A percentile compares a stretch with the other conserved stretches of the same genome.
Conservation (phyloP, 2,888 invertebrate genomes). For the Scaptomyza reducta region DNA sequence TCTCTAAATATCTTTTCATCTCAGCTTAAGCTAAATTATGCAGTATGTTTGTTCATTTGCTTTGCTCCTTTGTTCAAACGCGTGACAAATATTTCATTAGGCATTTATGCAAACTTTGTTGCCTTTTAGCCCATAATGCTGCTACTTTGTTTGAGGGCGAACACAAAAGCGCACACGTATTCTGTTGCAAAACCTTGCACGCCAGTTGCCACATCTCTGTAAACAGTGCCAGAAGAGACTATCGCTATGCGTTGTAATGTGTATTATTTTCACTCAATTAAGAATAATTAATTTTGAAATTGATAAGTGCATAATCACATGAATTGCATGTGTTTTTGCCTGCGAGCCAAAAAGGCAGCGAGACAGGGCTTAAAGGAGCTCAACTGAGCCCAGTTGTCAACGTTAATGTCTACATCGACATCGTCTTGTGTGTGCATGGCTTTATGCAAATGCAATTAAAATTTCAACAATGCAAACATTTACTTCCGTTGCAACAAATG, state of each 20-base stretch:
- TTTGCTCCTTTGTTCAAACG: constrained; percentile 60
- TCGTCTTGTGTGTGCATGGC: constrained; percentile 48
- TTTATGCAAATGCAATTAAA: constrained; percentile 82
- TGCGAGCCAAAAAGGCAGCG: constrained; percentile 57
- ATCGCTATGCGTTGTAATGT: constrained; percentile 46
- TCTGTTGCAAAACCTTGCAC: constrained; percentile 48
- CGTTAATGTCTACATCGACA: constrained; percentile 13
- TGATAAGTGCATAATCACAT: constrained; percentile 65
- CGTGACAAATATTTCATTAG: constrained; percentile 79
- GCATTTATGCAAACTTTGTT: constrained; percentile 68
- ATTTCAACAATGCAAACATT: constrained; percentile 82
- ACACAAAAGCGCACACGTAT: constrained; percentile 14
- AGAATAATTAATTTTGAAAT: constrained; percentile 80
- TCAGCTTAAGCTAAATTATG: constrained; percentile 40
- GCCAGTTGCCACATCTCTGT: constrained; percentile 13
- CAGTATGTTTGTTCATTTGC: constrained; percentile 70
- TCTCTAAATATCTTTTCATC: constrained; percentile 20
- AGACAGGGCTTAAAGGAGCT: constrained; percentile 17
- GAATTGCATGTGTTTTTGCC: constrained; percentile 41
- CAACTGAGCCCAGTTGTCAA: constrained; percentile 5
- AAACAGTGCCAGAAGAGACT: constrained; percentile 41
- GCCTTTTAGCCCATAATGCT: constrained; percentile 57
- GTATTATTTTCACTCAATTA: constrained; percentile 80
- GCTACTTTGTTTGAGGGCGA: constrained; percentile 55
- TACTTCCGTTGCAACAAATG: constrained; percentile 81